Evolutionary conservation across 2,113 vertebrate genomes (phyloP), one percentile per base, ranked within the genome.

Genomic region (Rhinogobius similis): DNA sequence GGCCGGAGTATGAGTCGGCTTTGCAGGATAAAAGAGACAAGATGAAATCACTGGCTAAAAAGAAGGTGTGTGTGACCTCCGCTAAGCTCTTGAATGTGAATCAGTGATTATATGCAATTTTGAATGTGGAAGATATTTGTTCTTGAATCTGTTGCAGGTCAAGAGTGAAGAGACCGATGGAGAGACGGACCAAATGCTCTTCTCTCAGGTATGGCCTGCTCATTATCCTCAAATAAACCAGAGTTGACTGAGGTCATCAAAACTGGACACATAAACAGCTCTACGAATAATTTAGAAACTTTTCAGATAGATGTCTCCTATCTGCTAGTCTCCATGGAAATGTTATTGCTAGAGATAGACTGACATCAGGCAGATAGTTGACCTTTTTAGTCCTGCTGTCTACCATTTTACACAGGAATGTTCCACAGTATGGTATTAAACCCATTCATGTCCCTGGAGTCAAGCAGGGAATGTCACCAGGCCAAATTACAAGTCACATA

Each of bases 101-200:
- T 52, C 18, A 48, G 3, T 52, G 21, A 4, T 55, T 52, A 3
- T 24, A 24, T 20, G 65, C 24, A 41, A 10, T 41, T 13, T 16
- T n/a, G 48, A 5, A 20, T 29, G 4, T 50, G 21, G 24, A 12
- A 44, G 0, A 2, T 56, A 67, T 46, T 62, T 20, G 16, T 41
- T 55, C 27, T 73, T 68, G 20, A 10, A 67, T 75, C 24, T 73
- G 48, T 79, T 85, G 64, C 79, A 93, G 92, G 79, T 68, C 67
- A 77, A 80, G 55, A 62, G 69, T 68, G 73, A 86, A 0, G 77
- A 88, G 46, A 61, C 56, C 43, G 88, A 90, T 48, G 83, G 79
- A 75, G 91, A 92, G 81, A 89, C 79, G 21, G 91, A 92, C 77
- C 87, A 84, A 74, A 89, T 93, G 87, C 85, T 93, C 70, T 27